Evolutionary conservation across 2,797 vertebrate genomes (phyloP).

Genomic region (Parauchenoglanis punctatus): DNA sequence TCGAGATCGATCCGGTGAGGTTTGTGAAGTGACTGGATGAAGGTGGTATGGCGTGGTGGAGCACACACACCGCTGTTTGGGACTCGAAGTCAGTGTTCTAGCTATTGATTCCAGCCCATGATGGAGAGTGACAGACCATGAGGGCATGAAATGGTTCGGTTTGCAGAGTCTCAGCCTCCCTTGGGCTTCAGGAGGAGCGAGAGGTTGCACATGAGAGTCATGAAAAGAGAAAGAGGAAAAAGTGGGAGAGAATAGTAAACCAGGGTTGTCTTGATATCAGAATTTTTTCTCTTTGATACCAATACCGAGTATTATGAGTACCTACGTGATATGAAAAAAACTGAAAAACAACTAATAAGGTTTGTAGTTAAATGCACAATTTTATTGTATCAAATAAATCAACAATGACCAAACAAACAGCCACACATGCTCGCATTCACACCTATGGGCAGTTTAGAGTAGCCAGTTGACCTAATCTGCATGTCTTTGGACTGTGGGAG

Average conservation of each 20-base stretch:
- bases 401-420: no score
- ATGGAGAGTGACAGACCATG: constrained; percentile 64
- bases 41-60: constrained; percentile 16
- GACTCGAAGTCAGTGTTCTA: constrained; percentile 42
- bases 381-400: not conserved
- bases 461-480: no score
- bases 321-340: not conserved
- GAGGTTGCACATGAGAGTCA: constrained; percentile 10
- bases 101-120: constrained; percentile 66
- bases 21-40: constrained; percentile 25
- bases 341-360: not conserved
- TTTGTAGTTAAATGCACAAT: not conserved
- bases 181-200: constrained; percentile 18
- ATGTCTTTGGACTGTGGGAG: no score
- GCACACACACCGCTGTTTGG: constrained; percentile 45
- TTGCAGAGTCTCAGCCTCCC: constrained; percentile 58
- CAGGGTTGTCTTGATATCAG: not conserved
- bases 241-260: not conserved
- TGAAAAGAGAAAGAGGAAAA: not conserved
- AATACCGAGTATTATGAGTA: not conserved
- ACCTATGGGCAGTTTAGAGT: no score
- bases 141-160: constrained; percentile 59
- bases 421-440: no score
- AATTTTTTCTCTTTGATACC: not conserved
- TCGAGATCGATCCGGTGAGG: not conserved